Evolutionary conservation across 2,797 vertebrate genomes (phyloP).

Genomic region (Neosilurus hyrtlii): DNA sequence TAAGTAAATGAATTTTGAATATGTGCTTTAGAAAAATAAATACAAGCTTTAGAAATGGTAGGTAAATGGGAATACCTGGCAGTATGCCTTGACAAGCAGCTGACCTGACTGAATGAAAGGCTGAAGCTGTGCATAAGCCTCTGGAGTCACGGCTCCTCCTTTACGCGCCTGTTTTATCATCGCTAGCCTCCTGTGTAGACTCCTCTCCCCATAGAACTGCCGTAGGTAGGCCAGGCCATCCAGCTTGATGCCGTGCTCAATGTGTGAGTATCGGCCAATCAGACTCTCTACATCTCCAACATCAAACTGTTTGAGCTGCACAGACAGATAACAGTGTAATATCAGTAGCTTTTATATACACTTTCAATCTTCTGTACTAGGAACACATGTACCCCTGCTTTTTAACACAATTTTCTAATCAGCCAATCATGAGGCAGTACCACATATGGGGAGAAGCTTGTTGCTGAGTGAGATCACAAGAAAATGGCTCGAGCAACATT

Average conservation of each 20-base stretch:
- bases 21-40: too few species aligned
- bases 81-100: conserved; percentile 70
- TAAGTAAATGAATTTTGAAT: background rate
- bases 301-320: conserved; percentile 78
- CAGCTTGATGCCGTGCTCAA: conserved; percentile 77
- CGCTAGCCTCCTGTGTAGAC: conserved; percentile 71
- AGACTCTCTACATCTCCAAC: conserved; percentile 77
- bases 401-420: background rate
- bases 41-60: background rate
- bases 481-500: too few species aligned
- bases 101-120: conserved; percentile 67
- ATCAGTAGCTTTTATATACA: background rate
- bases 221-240: conserved; percentile 74
- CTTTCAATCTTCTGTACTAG: background rate
- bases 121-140: conserved; percentile 74
- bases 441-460: too few species aligned
- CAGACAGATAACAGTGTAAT: background rate
- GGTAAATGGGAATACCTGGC: conserved; percentile 64
- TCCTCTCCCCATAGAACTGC: conserved; percentile 77
- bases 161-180: conserved; percentile 78
- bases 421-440: background rate
- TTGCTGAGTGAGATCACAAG: too few species aligned
- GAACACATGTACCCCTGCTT: background rate
- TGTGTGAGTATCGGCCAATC: conserved; percentile 77
- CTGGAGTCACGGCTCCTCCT: conserved; percentile 76